Conservation (phyloP, 2,797 vertebrate species). For the Enoplosus armatus region DNA sequence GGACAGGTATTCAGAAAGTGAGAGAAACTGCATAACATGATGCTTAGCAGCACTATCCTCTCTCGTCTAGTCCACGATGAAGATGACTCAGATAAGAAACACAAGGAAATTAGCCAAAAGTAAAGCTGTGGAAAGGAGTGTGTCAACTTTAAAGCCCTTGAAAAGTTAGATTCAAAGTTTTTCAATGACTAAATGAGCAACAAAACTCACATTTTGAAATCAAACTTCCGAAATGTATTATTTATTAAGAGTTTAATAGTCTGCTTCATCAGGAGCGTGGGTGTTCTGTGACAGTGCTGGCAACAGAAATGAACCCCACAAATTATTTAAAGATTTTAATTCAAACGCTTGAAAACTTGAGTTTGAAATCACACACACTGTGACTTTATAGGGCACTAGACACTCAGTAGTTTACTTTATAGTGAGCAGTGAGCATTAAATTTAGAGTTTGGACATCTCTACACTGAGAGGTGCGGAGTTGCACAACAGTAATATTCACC, state of each 20-base stretch:
- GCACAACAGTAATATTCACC: too few relatives aligned
- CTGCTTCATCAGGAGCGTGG: neutral
- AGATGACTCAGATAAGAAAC: slow-evolving; percentile 21
- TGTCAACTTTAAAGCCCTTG: slow-evolving; percentile 6
- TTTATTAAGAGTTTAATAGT: neutral
- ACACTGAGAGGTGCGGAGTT: too few relatives aligned
- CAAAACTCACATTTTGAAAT: neutral
- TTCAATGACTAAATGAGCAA: neutral
- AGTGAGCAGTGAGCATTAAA: too few relatives aligned
- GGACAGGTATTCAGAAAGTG: slow-evolving; percentile 95
- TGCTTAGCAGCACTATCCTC: slow-evolving; percentile 51
- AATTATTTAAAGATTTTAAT: too few relatives aligned
- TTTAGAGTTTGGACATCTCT: too few relatives aligned
- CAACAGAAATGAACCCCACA: neutral
- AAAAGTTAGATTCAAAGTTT: neutral
- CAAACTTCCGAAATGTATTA: neutral
- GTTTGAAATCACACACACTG: too few relatives aligned
- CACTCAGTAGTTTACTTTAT: too few relatives aligned
- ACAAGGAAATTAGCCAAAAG: neutral
- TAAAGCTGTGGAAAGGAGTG: neutral
- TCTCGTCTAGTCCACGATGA: slow-evolving; percentile 9
- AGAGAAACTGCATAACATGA: slow-evolving; percentile 83
- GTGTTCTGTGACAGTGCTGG: neutral
- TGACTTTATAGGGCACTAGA: too few relatives aligned
- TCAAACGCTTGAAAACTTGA: too few relatives aligned